Conservation (phyloP, 2,888 invertebrate species). For the Epiblema foenella region DNA sequence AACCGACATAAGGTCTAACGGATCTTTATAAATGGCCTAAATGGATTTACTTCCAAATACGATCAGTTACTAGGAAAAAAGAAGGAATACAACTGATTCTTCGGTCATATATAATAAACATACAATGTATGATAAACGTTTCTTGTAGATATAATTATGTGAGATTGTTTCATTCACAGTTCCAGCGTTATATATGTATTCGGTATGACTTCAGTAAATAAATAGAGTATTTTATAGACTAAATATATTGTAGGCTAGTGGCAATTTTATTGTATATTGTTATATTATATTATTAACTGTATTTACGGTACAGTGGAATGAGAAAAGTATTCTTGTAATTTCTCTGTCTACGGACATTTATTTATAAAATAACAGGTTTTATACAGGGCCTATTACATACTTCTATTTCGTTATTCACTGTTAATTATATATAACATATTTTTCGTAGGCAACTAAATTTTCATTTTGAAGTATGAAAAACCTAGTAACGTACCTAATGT, state of each 20-base stretch:
- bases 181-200: constrained; percentile 28
- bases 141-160: constrained; percentile 26
- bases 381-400: too few species aligned
- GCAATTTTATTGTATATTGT: constrained; percentile 23
- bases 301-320: background rate
- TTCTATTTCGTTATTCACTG: too few species aligned
- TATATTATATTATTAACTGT: constrained; percentile 19
- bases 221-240: constrained; percentile 31
- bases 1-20: too few species aligned
- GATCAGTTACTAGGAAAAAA: background rate
- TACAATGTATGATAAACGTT: constrained; percentile 20
- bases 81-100: background rate
- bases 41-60: background rate
- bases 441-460: too few species aligned
- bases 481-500: too few species aligned
- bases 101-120: constrained; percentile 12
- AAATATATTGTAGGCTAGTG: constrained; percentile 36
- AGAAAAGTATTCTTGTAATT: constrained; percentile 7
- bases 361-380: background rate
- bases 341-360: background rate
- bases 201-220: constrained; percentile 27
- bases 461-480: too few species aligned
- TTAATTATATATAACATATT: too few species aligned
- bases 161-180: constrained; percentile 16
- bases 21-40: too few species aligned